phyloP scores from a whole-genome alignment of 1,140 invertebrate species.

The Theocolax elegans region DNA sequence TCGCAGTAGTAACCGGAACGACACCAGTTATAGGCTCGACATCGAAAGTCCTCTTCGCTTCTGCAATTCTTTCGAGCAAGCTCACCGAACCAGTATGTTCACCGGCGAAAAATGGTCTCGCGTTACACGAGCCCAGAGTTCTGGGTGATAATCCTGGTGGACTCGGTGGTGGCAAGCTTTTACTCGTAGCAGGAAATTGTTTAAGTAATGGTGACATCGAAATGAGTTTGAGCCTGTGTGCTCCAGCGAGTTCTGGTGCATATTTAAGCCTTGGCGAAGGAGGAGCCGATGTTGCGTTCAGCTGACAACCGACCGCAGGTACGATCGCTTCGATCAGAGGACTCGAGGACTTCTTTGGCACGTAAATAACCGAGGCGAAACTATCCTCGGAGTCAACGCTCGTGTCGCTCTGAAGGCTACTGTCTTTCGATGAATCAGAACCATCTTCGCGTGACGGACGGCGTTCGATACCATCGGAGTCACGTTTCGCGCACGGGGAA shows the following conservation, averaged over 20 bases:
- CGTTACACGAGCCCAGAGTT: background rate
- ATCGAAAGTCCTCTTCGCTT: conserved; percentile 18
- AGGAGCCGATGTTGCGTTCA: conserved; percentile 71
- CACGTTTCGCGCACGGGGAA: background rate
- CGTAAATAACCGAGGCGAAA: conserved; percentile 90
- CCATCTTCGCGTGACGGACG: conserved; percentile 83
- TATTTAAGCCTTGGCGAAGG: conserved; percentile 74
- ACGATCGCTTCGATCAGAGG: conserved; percentile 46
- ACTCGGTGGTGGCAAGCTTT: conserved; percentile 59
- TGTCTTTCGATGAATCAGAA: conserved; percentile 91
- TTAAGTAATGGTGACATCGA: conserved; percentile 61
- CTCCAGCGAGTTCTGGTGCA: conserved; percentile 45
- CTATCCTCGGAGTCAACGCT: conserved; percentile 93
- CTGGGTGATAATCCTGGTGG: conserved; percentile 57
- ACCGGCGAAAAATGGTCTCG: conserved; percentile 28
- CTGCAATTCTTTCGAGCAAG: conserved; percentile 2
- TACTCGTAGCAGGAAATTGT: conserved; percentile 60
- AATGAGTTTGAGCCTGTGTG: conserved; percentile 58
- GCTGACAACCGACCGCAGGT: conserved; percentile 44
- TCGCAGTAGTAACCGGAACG: too few relatives aligned
- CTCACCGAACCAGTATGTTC: background rate
- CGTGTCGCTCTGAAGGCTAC: conserved; percentile 91
- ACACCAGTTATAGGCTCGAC: too few relatives aligned
- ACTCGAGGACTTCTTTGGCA: conserved; percentile 74
- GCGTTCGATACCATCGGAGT: conserved; percentile 64